Evolutionary conservation across 1,140 invertebrate species (phyloP).

Genomic region (Cydia amplana): DNA sequence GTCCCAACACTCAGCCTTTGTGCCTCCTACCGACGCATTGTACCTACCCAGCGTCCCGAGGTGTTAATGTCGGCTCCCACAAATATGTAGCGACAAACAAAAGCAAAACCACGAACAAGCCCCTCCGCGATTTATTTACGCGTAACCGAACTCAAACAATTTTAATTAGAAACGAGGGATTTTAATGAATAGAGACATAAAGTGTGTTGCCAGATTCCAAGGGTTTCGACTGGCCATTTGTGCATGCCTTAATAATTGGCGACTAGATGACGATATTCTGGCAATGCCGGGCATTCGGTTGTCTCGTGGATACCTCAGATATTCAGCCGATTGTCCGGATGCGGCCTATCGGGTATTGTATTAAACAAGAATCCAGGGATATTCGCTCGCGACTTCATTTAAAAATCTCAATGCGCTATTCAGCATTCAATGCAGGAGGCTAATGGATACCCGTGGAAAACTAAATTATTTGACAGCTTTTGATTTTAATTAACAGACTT

Average conservation of each 20-base stretch:
- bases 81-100: conserved; percentile 74
- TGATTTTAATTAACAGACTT: conserved; percentile 21
- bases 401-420: conserved; percentile 15
- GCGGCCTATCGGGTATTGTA: conserved; percentile 5
- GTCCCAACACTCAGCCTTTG: conserved; percentile 56
- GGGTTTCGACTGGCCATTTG: conserved; percentile 50
- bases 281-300: conserved; percentile 39
- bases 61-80: conserved; percentile 66
- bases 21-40: conserved; percentile 65
- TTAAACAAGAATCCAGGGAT: conserved; percentile 5
- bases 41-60: conserved; percentile 49
- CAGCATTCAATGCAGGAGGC: conserved; percentile 3
- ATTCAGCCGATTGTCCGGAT: conserved; percentile 21
- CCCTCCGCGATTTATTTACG: conserved; percentile 63
- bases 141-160: conserved; percentile 65
- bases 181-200: conserved; percentile 78
- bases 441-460: conserved; percentile 3
- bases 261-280: conserved; percentile 58
- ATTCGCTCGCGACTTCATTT: conserved; percentile 21
- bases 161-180: conserved; percentile 71
- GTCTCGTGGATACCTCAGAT: conserved; percentile 32
- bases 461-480: conserved; percentile 17
- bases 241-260: conserved; percentile 62
- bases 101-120: conserved; percentile 59
- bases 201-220: conserved; percentile 58